These are phyloP conservation scores for Allophyes oxyacanthae DNA, from an alignment of 2,888 invertebrate species.

Conservation along the genomic window DNA sequence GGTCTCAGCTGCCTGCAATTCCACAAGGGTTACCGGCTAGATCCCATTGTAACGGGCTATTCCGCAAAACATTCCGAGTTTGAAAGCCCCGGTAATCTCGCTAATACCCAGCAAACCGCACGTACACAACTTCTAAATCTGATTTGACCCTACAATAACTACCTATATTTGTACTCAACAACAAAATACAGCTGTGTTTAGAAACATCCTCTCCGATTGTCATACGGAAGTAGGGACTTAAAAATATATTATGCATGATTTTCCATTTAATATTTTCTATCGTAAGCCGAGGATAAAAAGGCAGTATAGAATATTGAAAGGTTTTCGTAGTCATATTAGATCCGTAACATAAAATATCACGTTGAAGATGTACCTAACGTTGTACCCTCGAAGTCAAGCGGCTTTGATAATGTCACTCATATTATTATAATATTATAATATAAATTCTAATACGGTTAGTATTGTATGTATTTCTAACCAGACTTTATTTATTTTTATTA, in stretches of 20 bases:
- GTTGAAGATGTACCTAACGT: slow-evolving; percentile 5
- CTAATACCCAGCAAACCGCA: slow-evolving; percentile 72
- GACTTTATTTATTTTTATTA: no score
- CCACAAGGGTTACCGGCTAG: slow-evolving; percentile 58
- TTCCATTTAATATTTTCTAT: slow-evolving; percentile 23
- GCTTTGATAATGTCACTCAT: slow-evolving; percentile 3
- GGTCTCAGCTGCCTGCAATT: slow-evolving; percentile 68
- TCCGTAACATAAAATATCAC: slow-evolving; percentile 8
- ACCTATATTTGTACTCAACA: slow-evolving; percentile 51
- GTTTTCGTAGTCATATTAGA: slow-evolving; percentile 13
- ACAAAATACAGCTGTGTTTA: slow-evolving; percentile 37
- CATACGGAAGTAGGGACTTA: slow-evolving; percentile 16
- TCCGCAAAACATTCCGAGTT: slow-evolving; percentile 68
- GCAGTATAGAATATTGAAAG: slow-evolving; percentile 18
- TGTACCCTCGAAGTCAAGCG: not conserved
- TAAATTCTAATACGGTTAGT: no score
- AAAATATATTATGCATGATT: slow-evolving; percentile 6
- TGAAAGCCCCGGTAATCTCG: slow-evolving; percentile 66
- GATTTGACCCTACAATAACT: slow-evolving; percentile 57
- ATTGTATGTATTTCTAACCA: no score
- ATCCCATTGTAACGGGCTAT: slow-evolving; percentile 61
- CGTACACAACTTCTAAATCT: slow-evolving; percentile 68
- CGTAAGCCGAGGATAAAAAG: slow-evolving; percentile 2
- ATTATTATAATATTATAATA: slow-evolving; percentile 5
- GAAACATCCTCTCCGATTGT: slow-evolving; percentile 23